Base-by-base conservation (phyloP, 1,140 invertebrate species). In the Octopus sinensis region DNA sequence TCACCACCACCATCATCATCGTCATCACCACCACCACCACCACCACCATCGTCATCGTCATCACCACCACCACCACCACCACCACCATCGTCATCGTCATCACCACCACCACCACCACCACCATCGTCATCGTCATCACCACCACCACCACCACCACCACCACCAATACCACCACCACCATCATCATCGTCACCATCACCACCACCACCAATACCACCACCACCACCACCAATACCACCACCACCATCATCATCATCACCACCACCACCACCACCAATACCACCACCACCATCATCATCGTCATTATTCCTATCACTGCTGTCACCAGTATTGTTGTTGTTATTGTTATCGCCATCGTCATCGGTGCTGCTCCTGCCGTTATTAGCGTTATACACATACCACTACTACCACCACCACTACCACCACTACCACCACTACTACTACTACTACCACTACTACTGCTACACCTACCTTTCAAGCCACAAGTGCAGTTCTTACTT, bases 401-500 rank as follows among this genome's bases (percentile, higher is more conserved):
- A 79, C 51, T 78, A 81, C 75, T 79, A 7, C 43, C 6, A 13
- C 81, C 1, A 43, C 78, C 79, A 62, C n/a, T 68, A 12, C 78
- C 4, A 79, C 78, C 2, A 79, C 78, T 78, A 78, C 80, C 4
- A 4, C 4, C 76, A 12, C 23, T 43, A 80, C 79, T 82, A 62
- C n/a, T 68, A 12, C 54, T 53, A 23, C 78, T 54, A 79, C 78
- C 1, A 79, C 78, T 78, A 78, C 80, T 78, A 4, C 4, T 79
- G 43, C 75, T 79, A 81, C 80, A 6, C 68, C 81, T 80, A 82
- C 81, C 79, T 79, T 78, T 82, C 53, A 76, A 79, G 79, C 52
- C 54, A 80, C 79, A 79, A 30, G 73, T 81, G 78, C 80, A 79
- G 78, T n/a, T 81, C 53, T 53, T 79, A 79, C 79, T 79, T 68